These are phyloP conservation scores for Vombatus ursinus DNA, from an alignment of 2,113 vertebrate species.

Conservation along the genomic window DNA sequence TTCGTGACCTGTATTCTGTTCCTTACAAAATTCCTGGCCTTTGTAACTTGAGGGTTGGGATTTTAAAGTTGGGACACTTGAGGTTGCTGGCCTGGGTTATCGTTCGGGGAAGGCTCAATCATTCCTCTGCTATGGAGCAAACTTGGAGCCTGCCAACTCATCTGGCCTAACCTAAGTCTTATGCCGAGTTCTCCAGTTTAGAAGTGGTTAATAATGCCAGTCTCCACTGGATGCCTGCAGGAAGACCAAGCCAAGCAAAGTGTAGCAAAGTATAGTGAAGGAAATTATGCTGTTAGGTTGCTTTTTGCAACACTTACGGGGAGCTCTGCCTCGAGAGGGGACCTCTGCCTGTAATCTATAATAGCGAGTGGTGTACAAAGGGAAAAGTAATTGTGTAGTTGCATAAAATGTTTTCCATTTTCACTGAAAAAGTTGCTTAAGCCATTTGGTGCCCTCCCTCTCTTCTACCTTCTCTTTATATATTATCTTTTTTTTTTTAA, in stretches of 20 bases:
- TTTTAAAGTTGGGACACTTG: neutral
- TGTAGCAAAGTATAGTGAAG: slow-evolving; percentile 52
- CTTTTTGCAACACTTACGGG: slow-evolving; percentile 60
- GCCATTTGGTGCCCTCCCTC: neutral
- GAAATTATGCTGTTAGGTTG: slow-evolving; percentile 57
- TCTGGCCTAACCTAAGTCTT: accelerated
- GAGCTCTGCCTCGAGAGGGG: slow-evolving; percentile 59
- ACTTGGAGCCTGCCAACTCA: neutral
- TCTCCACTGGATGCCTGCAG: neutral
- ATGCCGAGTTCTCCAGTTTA: neutral
- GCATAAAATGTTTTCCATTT: neutral
- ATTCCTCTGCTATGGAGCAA: neutral
- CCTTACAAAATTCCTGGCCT: neutral
- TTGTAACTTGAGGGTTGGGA: neutral
- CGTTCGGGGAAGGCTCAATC: neutral
- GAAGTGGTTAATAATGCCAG: neutral
- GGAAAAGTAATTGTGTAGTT: neutral
- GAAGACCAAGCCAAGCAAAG: neutral
- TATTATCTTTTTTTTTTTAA: neutral
- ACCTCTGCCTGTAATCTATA: slow-evolving; percentile 3
- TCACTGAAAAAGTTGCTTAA: slow-evolving; percentile 11
- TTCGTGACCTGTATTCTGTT: neutral
- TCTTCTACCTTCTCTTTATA: neutral
- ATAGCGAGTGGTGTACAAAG: slow-evolving; percentile 12
- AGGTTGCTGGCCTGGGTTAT: neutral